Conservation (phyloP, 2,113 vertebrate genomes). For the Piliocolobus tephrosceles region DNA sequence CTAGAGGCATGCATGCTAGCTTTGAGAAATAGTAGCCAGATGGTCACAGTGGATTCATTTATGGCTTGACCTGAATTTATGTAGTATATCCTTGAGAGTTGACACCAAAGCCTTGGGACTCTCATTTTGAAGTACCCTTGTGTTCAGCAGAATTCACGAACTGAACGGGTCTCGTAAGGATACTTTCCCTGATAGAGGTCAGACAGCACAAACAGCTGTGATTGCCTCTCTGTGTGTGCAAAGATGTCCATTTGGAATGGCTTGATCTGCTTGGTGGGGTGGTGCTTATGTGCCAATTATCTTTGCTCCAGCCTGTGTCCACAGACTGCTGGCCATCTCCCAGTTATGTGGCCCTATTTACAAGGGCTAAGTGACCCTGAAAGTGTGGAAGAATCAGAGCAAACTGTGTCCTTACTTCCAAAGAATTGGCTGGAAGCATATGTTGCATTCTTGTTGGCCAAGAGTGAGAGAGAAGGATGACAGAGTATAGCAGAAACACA, state of each 20-base stretch:
- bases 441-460: neutral
- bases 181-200: neutral
- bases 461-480: neutral
- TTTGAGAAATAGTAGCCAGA: neutral
- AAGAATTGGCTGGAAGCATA: constrained; percentile 1
- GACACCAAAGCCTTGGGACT: neutral
- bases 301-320: neutral
- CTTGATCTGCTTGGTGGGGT: neutral
- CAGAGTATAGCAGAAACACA: neutral
- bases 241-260: neutral
- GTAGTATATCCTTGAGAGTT: neutral
- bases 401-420: neutral
- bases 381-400: neutral
- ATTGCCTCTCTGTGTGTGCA: too few species aligned
- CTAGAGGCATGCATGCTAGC: neutral
- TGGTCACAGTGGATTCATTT: neutral
- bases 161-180: neutral
- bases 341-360: neutral
- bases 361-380: neutral
- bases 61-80: neutral
- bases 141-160: neutral
- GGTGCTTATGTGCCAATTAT: neutral
- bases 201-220: neutral
- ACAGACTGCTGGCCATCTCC: neutral
- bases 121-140: neutral